Evolutionary conservation across 2,888 invertebrate species (phyloP).

Genomic region (Campoletis raptor): DNA sequence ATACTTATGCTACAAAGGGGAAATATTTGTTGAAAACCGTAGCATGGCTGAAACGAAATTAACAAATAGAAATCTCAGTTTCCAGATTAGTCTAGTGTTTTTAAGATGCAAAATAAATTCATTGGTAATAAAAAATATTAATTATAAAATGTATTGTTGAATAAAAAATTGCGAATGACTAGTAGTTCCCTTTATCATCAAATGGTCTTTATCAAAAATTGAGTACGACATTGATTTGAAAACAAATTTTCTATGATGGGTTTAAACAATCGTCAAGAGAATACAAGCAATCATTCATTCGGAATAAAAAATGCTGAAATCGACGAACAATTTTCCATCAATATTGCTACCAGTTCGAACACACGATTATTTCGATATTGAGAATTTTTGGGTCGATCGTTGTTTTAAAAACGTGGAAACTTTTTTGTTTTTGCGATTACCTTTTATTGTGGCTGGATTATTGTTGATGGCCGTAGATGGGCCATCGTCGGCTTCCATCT

Average conservation of each 20-base stretch:
- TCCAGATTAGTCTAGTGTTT: neutral
- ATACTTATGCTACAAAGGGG: neutral
- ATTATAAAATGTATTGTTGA: neutral
- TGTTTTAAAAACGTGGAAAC: neutral
- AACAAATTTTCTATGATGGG: neutral
- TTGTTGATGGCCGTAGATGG: slow-evolving; percentile 80
- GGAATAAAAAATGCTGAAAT: neutral
- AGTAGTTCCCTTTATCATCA: neutral
- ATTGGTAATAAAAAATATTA: neutral
- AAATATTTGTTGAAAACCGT: neutral
- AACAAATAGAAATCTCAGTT: neutral
- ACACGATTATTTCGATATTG: neutral
- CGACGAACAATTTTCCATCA: neutral
- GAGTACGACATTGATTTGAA: neutral
- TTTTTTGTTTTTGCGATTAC: slow-evolving; percentile 69
- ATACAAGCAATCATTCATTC: no score
- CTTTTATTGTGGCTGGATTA: slow-evolving; percentile 81
- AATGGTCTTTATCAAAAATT: neutral
- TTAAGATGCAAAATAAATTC: neutral
- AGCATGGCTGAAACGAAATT: neutral
- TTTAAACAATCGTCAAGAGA: neutral
- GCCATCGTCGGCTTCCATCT: slow-evolving; percentile 83
- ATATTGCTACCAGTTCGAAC: no score
- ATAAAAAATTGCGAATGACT: neutral
- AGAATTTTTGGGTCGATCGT: neutral